Evolutionary conservation across 2,113 vertebrate genomes (phyloP), one percentile per base, ranked within the genome.

Genomic region (Tachysurus fulvidraco): DNA sequence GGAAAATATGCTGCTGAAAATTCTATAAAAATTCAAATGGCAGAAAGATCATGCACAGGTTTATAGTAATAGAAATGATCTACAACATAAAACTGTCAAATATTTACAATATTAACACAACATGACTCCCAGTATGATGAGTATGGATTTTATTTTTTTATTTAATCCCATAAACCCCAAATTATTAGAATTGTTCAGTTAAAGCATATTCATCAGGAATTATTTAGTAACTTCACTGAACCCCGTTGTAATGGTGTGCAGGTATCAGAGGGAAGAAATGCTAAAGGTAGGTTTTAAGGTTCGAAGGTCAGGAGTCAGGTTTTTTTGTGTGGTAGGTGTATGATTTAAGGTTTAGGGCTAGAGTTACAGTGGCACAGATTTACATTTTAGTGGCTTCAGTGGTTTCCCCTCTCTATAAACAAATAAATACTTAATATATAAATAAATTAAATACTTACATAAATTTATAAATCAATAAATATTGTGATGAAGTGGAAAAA

Each of bases 1-100:
- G 57, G 57, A 60, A 81, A 81, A 44, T 81, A 60, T 44, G 78
- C 10, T 25, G 78, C 78, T 44, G 78, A 21, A 44, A 60, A 60
- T 81, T 12, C 25, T 60, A 60, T 23, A 44, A 59, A 36, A 4
- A 79, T 79, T 16, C 50, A 57, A 19, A 57, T 36, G n/a, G 44
- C 44, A 52, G 44, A 50, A 52, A 16, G 46, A 74, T 74, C 3
- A 25, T 74, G 71, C 71, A 13, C 21, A 50, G 25, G 71, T 25
- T 74, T 74, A 50, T 74, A 14, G 77, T 11, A 30, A 19, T 79
- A 30, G n/a, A 30, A 36, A 79, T 79, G 17, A 25, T 2, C 16
- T 21, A 50, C 44, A 50, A 5, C 5, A 16, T 21, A 36, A 30
- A 36, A 57, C 52, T 57, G 9, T 55, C 3, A 69, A 36, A 14